These are phyloP conservation scores for Scopus umbretta DNA, from an alignment of 2,113 vertebrate genomes.

Conservation along the genomic window DNA sequence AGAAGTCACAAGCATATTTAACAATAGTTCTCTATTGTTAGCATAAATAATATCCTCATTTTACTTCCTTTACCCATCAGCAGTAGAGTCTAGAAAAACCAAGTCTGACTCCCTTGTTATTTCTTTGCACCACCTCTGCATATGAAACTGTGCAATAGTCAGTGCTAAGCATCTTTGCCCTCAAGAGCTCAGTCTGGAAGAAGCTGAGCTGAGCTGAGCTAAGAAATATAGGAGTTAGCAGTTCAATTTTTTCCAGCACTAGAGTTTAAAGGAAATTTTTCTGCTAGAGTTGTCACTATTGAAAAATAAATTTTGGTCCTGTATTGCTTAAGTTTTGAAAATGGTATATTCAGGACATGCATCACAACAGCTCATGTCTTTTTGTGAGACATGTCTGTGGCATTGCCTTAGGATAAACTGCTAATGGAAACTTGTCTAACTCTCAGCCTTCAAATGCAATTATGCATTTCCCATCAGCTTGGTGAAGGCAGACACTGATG, in stretches of 20 bases:
- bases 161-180: slow-evolving; percentile 17
- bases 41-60: slow-evolving; percentile 50
- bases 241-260: background rate
- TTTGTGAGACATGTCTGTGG: background rate
- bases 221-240: background rate
- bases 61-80: slow-evolving; percentile 42
- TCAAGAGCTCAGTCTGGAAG: background rate
- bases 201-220: background rate
- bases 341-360: background rate
- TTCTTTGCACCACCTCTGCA: background rate
- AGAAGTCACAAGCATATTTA: slow-evolving; percentile 32
- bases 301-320: background rate
- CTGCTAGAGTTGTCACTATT: background rate
- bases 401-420: background rate
- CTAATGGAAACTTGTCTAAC: background rate
- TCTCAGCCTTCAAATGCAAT: background rate
- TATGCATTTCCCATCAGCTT: background rate
- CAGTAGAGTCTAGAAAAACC: slow-evolving; percentile 20
- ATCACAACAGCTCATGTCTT: background rate
- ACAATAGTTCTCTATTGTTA: slow-evolving; percentile 29
- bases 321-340: background rate
- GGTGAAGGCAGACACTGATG: background rate
- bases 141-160: background rate
- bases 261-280: background rate
- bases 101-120: background rate